Base-by-base conservation (phyloP, 1,140 invertebrate species). In the Drosophila hydei region DNA sequence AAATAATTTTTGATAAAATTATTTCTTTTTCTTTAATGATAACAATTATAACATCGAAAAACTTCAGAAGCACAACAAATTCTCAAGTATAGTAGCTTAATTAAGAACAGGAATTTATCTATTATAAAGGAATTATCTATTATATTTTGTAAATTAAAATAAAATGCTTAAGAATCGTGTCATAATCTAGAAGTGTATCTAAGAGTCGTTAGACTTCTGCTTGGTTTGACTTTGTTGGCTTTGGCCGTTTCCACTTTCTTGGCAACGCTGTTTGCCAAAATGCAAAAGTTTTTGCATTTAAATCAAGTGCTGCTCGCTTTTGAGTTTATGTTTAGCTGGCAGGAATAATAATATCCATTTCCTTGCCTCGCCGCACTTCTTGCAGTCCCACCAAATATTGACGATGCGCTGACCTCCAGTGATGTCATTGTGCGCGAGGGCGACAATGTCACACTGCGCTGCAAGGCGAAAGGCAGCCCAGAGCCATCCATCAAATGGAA, bases 361-460 rank as follows among this genome's bases (percentile, higher is more conserved):
- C 30, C 38, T 33, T 21, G 8, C 30, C 23, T 7, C 40, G 1
- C 21, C 23, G 6, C 94, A n/a, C 50, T 19, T 11, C 48, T 23
- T 93, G 8, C 93, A 98, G 97, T 98, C 77, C 97, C 97, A 12
- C 97, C 97, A 18, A 96, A 97, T 90, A 98, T 98, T 84, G 96
- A 97, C 85, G 96, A 98, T 92, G 95, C 96, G 27, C 93, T 96
- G 89, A 97, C 96, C 89, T 97, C 96, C 83, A 96, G 96, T 75
- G 97, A 98, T 92, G 95, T 97, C 30, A 97, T 98, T 77, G 97
- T 97, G 18, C 93, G 97, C 18, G 97, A 98, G 93, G 96, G 96
- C 56, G 94, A 96, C 63, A 98, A 98, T 92, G 96, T 98, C 54
- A 96, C 95, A 9, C 92, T 98, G 63, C 95, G 94, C 72, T 98